Conservation (phyloP, 1,140 invertebrate species). For the Anastatus disparis region DNA sequence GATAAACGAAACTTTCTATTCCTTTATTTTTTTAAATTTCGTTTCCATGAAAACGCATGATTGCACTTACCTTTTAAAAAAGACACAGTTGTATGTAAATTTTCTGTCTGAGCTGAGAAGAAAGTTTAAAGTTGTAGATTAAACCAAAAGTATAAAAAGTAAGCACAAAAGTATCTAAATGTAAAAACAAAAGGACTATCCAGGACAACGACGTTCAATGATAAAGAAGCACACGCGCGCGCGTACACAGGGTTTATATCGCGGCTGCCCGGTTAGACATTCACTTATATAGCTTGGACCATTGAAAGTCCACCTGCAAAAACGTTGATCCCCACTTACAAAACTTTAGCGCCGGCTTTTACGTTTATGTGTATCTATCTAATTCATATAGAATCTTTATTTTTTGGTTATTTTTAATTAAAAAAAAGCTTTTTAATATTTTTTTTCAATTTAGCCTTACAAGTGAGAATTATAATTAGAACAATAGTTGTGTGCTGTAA, state of each 20-base stretch:
- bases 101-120: neutral
- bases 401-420: neutral
- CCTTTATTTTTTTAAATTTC: too few relatives aligned
- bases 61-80: too few relatives aligned
- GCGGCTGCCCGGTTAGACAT: slow-evolving; percentile 57
- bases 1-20: too few relatives aligned
- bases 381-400: neutral
- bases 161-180: slow-evolving; percentile 51
- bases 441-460: too few relatives aligned
- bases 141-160: neutral
- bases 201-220: too few relatives aligned
- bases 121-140: neutral
- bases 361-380: too few relatives aligned
- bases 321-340: too few relatives aligned
- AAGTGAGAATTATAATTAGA: too few relatives aligned
- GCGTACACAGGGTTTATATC: slow-evolving; percentile 63
- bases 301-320: slow-evolving; percentile 66
- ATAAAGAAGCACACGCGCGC: too few relatives aligned
- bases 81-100: neutral
- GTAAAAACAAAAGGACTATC: too few relatives aligned
- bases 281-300: slow-evolving; percentile 64
- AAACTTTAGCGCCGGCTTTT: slow-evolving; percentile 47
- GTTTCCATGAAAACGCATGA: too few relatives aligned
- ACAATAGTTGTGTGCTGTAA: too few relatives aligned
- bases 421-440: neutral